A percentile compares a stretch with the other conserved stretches of the same genome.
These are phyloP conservation scores for Diphyllodes magnificus DNA, from an alignment of 2,113 vertebrate species.

Conservation along the genomic window DNA sequence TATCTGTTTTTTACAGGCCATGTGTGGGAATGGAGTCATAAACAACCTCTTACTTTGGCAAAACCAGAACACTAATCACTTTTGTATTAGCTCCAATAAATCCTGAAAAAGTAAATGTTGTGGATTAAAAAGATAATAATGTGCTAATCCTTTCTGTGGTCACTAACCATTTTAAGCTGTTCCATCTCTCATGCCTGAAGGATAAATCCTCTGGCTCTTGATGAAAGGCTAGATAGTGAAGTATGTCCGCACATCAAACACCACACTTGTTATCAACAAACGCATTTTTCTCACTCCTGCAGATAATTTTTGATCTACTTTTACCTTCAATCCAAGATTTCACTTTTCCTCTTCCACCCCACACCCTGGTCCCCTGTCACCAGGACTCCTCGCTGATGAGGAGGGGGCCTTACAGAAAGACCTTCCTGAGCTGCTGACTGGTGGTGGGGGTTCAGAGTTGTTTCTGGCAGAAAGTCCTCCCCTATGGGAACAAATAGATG, in stretches of 20 bases:
- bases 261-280: neutral
- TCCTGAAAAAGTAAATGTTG: conserved; percentile 45
- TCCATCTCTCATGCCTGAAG: conserved; percentile 22
- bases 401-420: neutral
- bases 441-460: neutral
- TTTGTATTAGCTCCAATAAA: conserved; percentile 59
- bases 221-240: conserved; percentile 19
- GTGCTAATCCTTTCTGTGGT: conserved; percentile 49
- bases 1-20: conserved; percentile 28
- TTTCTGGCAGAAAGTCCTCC: neutral
- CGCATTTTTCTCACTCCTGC: neutral
- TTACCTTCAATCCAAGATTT: neutral
- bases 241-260: neutral
- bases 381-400: neutral
- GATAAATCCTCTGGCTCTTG: conserved; percentile 35
- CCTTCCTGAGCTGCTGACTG: neutral
- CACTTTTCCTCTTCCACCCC: neutral
- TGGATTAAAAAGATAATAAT: conserved; percentile 59
- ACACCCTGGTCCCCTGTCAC: neutral
- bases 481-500: fast-evolving
- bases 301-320: neutral
- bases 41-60: conserved; percentile 27
- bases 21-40: conserved; percentile 33
- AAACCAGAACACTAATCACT: conserved; percentile 51
- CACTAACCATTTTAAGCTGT: conserved; percentile 54